These are phyloP conservation scores for Spicauda simplicius DNA, from an alignment of 2,888 invertebrate genomes.

Conservation along the genomic window DNA sequence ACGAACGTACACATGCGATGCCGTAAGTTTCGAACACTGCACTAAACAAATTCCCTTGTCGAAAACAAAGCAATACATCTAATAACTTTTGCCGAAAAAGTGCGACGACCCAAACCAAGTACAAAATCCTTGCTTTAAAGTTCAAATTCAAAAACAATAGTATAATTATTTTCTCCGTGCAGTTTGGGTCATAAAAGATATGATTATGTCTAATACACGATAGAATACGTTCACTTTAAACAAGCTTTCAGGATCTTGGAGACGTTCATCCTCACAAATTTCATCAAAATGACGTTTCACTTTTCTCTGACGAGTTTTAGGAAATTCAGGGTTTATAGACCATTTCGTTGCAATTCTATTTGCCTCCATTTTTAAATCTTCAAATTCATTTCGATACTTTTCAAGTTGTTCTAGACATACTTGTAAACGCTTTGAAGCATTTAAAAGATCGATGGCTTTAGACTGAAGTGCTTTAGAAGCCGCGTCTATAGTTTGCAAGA, in stretches of 20 bases:
- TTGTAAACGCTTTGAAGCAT: conserved; percentile 40
- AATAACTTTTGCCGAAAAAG: no score
- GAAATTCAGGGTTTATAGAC: conserved; percentile 30
- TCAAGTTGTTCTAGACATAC: conserved; percentile 18
- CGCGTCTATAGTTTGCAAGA: conserved; percentile 38
- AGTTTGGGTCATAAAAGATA: no score
- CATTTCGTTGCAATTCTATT: conserved; percentile 42
- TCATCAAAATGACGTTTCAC: conserved; percentile 44
- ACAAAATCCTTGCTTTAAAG: no score
- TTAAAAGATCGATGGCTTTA: conserved; percentile 42
- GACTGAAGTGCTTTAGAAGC: conserved; percentile 44
- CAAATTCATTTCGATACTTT: no score
- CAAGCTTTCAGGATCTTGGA: conserved; percentile 41
- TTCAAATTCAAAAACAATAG: no score
- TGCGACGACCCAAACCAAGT: no score
- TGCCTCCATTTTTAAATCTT: conserved; percentile 43
- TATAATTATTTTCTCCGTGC: no score
- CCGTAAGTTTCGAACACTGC: no score
- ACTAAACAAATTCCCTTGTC: no score
- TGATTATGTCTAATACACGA: conserved; percentile 43
- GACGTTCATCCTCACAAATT: conserved; percentile 44
- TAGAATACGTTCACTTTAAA: no score
- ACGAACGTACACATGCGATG: no score
- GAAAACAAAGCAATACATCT: no score
- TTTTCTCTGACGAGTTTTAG: conserved; percentile 41